A percentile compares a stretch with the other conserved stretches of the same genome.
Evolutionary conservation across 1,140 invertebrate species (phyloP).

Genomic region (Polyergus mexicanus): DNA sequence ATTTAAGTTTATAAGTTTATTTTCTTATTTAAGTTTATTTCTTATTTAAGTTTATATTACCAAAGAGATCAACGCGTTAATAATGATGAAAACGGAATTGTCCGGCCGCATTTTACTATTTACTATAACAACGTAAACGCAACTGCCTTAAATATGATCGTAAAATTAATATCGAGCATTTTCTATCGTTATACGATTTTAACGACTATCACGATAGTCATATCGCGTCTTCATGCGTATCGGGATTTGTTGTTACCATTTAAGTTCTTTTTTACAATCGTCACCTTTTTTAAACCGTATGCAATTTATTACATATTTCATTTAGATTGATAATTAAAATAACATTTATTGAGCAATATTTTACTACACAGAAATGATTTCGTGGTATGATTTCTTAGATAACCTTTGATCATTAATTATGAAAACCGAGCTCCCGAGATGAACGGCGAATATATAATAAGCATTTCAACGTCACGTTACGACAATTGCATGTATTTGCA

Average conservation of each 20-base stretch:
- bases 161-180: constrained; percentile 15
- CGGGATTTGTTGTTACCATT: neutral
- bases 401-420: constrained; percentile 10
- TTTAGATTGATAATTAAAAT: constrained; percentile 19
- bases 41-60: constrained; percentile 37
- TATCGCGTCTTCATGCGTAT: constrained; percentile 13
- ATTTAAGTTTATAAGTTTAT: constrained; percentile 35
- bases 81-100: constrained; percentile 9
- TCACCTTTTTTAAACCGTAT: neutral
- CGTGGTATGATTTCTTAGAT: neutral
- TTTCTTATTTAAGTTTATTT: constrained; percentile 3
- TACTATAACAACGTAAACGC: neutral
- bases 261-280: neutral
- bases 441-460: constrained; percentile 6
- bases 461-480: neutral
- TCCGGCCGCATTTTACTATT: constrained; percentile 39
- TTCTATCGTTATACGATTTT: constrained; percentile 8
- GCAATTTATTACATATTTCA: neutral
- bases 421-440: neutral
- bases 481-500: constrained; percentile 21
- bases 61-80: neutral
- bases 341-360: neutral
- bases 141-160: constrained; percentile 38
- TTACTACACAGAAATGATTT: neutral
- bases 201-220: constrained; percentile 3